Percentiles rank a stretch among this genome's conserved stretches.
phyloP scores from a whole-genome alignment of 2,113 vertebrate genomes.

The Cyanoliseus patagonus region DNA sequence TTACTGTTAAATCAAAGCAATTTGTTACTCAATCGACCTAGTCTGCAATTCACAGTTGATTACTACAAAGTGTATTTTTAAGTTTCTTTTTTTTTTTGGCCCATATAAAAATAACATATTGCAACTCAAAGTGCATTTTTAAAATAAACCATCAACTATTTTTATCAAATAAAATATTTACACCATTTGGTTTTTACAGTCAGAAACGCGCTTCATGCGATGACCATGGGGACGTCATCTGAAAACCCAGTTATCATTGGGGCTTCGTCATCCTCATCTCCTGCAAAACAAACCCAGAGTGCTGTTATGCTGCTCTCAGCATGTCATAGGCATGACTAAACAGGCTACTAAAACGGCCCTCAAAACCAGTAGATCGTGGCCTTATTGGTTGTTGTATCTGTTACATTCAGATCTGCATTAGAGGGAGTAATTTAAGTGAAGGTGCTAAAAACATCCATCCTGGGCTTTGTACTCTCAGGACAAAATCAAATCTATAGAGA shows the following conservation, averaged over 20 bases:
- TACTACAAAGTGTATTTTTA: slow-evolving; percentile 74
- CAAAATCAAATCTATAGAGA: neutral
- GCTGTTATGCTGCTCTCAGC: neutral
- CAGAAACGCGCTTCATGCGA: slow-evolving; percentile 83
- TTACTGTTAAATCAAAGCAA: slow-evolving; percentile 66
- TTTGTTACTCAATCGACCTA: slow-evolving; percentile 71
- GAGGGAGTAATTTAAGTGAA: neutral
- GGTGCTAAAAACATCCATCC: neutral
- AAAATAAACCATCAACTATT: slow-evolving; percentile 84
- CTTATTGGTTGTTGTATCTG: accelerated
- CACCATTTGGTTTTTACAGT: slow-evolving; percentile 79
- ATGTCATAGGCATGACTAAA: accelerated
- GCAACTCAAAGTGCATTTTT: slow-evolving; percentile 87
- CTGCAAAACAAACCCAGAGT: slow-evolving; percentile 70
- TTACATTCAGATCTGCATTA: neutral
- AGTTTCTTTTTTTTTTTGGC: slow-evolving; percentile 73
- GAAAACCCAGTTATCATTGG: slow-evolving; percentile 99
- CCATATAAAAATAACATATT: slow-evolving; percentile 88
- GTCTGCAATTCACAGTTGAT: slow-evolving; percentile 78
- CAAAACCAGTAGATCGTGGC: neutral
- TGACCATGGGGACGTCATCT: slow-evolving; percentile 98
- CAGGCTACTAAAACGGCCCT: neutral
- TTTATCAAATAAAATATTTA: slow-evolving; percentile 86
- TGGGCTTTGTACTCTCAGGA: neutral
- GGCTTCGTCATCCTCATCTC: slow-evolving; percentile 94